A percentile compares a stretch with the other conserved stretches of the same genome.
These are phyloP conservation scores for Drosophila lacicola DNA, from an alignment of 2,888 invertebrate species.

Conservation along the genomic window DNA sequence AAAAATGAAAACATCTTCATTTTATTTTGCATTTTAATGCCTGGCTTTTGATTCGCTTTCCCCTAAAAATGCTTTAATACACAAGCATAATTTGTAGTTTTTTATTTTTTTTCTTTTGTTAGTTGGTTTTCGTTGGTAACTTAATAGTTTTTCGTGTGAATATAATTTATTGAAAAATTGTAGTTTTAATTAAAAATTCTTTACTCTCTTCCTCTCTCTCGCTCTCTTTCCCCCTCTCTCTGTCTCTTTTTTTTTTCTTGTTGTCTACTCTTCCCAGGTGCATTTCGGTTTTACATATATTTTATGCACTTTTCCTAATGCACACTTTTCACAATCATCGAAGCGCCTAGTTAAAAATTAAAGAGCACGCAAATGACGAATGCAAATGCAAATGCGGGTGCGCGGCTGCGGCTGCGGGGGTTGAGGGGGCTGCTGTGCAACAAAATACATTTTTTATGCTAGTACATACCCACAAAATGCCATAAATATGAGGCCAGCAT, in stretches of 20 bases:
- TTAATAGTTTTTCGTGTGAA: too few species aligned
- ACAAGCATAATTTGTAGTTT: background rate
- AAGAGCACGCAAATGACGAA: background rate
- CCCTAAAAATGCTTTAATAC: background rate
- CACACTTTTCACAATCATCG: background rate
- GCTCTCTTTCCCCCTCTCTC: too few species aligned
- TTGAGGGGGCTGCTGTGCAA: background rate
- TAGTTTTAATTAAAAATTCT: too few species aligned
- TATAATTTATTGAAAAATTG: too few species aligned
- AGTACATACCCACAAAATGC: slow-evolving; percentile 32
- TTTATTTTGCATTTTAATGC: background rate
- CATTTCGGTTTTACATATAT: background rate
- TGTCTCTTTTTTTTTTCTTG: too few species aligned
- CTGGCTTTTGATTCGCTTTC: background rate
- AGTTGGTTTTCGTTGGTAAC: background rate
- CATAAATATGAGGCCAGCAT: slow-evolving; percentile 43
- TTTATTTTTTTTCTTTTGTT: background rate
- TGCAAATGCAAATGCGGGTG: background rate
- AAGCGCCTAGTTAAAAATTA: background rate
- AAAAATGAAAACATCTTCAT: slow-evolving; percentile 7
- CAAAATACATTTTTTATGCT: slow-evolving; percentile 5
- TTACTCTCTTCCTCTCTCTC: too few species aligned
- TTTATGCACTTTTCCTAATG: background rate
- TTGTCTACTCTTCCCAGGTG: background rate
- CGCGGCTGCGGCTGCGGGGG: background rate